Evolutionary conservation across 2,888 invertebrate genomes (phyloP).

Genomic region (Hyposoter didymator): DNA sequence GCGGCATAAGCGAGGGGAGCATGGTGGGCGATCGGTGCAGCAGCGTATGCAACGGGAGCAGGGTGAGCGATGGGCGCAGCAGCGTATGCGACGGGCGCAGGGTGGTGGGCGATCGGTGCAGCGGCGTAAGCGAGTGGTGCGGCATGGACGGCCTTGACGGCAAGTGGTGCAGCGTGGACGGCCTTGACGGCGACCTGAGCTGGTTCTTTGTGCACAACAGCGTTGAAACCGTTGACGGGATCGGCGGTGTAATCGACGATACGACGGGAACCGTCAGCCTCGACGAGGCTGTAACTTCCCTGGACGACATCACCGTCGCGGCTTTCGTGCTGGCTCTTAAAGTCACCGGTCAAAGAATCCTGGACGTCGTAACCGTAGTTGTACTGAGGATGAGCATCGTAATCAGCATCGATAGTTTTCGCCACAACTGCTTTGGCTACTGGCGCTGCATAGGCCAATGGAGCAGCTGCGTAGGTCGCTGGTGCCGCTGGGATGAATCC

Average conservation of each 20-base stretch:
- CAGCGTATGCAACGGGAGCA: conserved; percentile 65
- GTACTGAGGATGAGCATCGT: conserved; percentile 66
- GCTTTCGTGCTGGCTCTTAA: conserved; percentile 80
- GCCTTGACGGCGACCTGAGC: conserved; percentile 82
- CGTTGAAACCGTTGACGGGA: conserved; percentile 81
- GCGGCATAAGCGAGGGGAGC: conserved; percentile 61
- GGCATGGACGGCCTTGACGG: conserved; percentile 66
- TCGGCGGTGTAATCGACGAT: conserved; percentile 81
- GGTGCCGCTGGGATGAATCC: conserved; percentile 81
- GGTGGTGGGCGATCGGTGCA: conserved; percentile 76
- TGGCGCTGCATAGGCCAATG: conserved; percentile 65
- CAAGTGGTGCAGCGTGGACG: conserved; percentile 79
- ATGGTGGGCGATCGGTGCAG: conserved; percentile 63
- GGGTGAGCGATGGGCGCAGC: conserved; percentile 74
- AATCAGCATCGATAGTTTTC: conserved; percentile 59
- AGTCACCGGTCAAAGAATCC: conserved; percentile 80
- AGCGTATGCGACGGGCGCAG: conserved; percentile 85
- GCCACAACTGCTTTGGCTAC: conserved; percentile 57
- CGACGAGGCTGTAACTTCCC: conserved; percentile 84
- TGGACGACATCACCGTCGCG: conserved; percentile 81
- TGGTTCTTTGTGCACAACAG: conserved; percentile 80
- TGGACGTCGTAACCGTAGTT: conserved; percentile 71
- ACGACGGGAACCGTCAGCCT: conserved; percentile 84
- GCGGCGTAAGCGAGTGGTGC: conserved; percentile 64
- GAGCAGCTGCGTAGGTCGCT: conserved; percentile 65